phyloP scores from a whole-genome alignment of 2,888 invertebrate species.

The Mechanitis messenoides region DNA sequence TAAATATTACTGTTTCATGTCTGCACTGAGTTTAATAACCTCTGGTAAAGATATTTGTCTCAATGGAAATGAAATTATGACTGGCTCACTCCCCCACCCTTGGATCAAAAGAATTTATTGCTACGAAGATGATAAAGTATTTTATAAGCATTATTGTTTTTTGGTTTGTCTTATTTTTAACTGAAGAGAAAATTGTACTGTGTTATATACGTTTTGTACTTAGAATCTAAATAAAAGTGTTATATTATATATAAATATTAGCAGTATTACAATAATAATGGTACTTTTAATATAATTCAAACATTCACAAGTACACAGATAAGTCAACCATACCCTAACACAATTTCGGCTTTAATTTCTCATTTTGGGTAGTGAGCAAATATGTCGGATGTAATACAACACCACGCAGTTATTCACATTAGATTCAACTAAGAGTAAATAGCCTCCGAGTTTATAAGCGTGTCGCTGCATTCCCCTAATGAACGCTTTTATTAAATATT shows the following conservation, averaged over 20 bases:
- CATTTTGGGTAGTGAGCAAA: conserved; percentile 13
- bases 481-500: conserved; percentile 38
- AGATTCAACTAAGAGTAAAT: conserved; percentile 35
- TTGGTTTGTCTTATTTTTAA: conserved; percentile 21
- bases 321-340: too few species aligned
- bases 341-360: not conserved
- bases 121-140: conserved; percentile 52
- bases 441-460: conserved; percentile 32
- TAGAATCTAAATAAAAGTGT: too few species aligned
- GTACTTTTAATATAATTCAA: too few species aligned
- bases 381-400: conserved; percentile 24
- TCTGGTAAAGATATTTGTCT: conserved; percentile 71
- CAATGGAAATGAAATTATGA: conserved; percentile 72
- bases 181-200: not conserved
- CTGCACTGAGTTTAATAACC: conserved; percentile 43
- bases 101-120: conserved; percentile 61
- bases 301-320: too few species aligned
- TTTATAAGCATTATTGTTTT: conserved; percentile 55
- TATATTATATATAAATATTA: too few species aligned
- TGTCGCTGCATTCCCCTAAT: conserved; percentile 37
- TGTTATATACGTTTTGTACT: too few species aligned
- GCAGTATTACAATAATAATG: too few species aligned
- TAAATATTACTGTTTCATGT: too few species aligned
- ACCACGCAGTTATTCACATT: conserved; percentile 30
- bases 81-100: conserved; percentile 45